Conservation (phyloP, 2,888 invertebrate genomes). For the Oscheius onirici region DNA sequence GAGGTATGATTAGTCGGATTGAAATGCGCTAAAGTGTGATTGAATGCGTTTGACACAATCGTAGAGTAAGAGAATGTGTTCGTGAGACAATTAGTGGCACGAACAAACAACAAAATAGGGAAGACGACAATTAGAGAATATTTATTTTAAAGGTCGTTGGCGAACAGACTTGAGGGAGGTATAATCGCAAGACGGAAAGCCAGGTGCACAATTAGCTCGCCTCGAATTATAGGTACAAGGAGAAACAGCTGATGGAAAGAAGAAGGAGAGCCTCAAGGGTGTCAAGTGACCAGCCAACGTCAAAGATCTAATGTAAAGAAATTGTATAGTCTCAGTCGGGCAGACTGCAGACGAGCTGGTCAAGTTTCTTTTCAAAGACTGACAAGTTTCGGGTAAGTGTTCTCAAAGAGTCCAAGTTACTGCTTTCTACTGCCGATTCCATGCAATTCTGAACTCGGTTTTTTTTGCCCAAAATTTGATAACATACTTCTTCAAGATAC, state of each 20-base stretch:
- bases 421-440: slow-evolving; percentile 50
- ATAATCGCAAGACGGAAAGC: slow-evolving; percentile 7
- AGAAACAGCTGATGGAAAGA: slow-evolving; percentile 16
- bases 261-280: not conserved
- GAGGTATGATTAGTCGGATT: slow-evolving; percentile 34
- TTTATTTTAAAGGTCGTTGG: not conserved
- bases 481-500: slow-evolving; percentile 40
- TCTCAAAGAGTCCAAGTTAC: slow-evolving; percentile 47
- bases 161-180: not conserved
- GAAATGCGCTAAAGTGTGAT: slow-evolving; percentile 34
- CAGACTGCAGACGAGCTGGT: slow-evolving; percentile 36
- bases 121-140: too few species aligned
- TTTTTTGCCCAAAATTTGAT: not conserved
- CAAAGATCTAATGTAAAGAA: slow-evolving; percentile 16
- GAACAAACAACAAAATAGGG: too few species aligned
- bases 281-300: slow-evolving; percentile 10
- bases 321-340: slow-evolving; percentile 1
- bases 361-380: slow-evolving; percentile 38
- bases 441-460: slow-evolving; percentile 43
- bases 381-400: slow-evolving; percentile 41
- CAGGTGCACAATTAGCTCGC: slow-evolving; percentile 22
- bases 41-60: slow-evolving; percentile 16
- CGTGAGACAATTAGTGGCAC: too few species aligned
- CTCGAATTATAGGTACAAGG: slow-evolving; percentile 14
- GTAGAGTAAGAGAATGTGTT: too few species aligned